Evolutionary conservation across 1,140 invertebrate species (phyloP).

Genomic region (Chrysomallon squamiferum): DNA sequence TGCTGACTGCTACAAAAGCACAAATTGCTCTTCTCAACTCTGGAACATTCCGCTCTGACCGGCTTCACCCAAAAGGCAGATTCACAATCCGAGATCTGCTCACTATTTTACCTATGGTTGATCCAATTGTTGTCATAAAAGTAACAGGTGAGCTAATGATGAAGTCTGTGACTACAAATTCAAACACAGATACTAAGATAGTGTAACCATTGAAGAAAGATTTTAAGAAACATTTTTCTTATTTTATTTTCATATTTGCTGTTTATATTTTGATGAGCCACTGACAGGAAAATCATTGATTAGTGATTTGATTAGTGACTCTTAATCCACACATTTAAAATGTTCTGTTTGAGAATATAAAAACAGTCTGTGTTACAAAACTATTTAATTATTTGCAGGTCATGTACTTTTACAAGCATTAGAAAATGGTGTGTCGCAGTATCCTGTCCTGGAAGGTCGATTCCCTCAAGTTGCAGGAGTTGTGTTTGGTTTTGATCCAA

Average conservation of each 20-base stretch:
- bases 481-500: constrained; percentile 84
- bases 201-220: too few species aligned
- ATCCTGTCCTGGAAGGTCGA: constrained; percentile 81
- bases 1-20: constrained; percentile 81
- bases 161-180: too few species aligned
- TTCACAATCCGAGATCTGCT: constrained; percentile 85
- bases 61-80: constrained; percentile 75
- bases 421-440: constrained; percentile 81
- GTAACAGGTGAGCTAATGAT: constrained; percentile 55
- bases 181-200: too few species aligned
- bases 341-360: too few species aligned
- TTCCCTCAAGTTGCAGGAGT: constrained; percentile 81
- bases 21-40: constrained; percentile 87
- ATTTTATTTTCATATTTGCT: too few species aligned
- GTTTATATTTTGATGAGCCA: too few species aligned
- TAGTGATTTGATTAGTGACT: too few species aligned
- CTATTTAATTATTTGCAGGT: constrained; percentile 69
- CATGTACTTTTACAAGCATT: constrained; percentile 74
- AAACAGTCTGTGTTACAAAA: too few species aligned
- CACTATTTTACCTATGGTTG: constrained; percentile 82
- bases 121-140: constrained; percentile 78
- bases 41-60: constrained; percentile 83
- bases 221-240: too few species aligned
- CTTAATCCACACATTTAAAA: too few species aligned
- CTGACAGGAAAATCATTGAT: too few species aligned